Evolutionary conservation across 2,888 invertebrate species (phyloP), one percentile per base, ranked within the genome.

Genomic region (Choristoneura rosaceana): DNA sequence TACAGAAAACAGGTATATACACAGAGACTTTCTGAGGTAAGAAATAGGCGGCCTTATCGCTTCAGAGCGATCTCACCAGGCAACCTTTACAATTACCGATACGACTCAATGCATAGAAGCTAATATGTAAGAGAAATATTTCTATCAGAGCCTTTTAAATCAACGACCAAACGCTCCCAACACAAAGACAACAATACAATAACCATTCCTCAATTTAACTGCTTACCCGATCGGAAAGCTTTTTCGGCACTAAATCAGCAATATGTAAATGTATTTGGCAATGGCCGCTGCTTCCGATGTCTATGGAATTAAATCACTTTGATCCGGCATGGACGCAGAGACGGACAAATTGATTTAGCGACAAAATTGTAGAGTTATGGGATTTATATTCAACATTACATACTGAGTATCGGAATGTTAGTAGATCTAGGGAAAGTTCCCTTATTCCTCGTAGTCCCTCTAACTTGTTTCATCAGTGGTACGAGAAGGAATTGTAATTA

Each of bases 321-420:
- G 66, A 52, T 5, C 61, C n/a, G n/a, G n/a, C 47, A 12, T 17
- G 60, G 64, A 70, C 33, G 63, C 14, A 65, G 17, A 34, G 41
- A 25, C 8, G 34, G 50, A 66, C 43, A 66, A 60, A 71, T 71
- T 71, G 61, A 71, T 71, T 71, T 52, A 71, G 61, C 17, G 55
- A 66, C 60, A 41, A 60, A 67, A 67, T 61, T 66, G 52, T 34
- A 33, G 61, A 67, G 66, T 71, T 67, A 67, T 67, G 60, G 50
- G 52, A 71, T 71, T 71, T 62, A 67, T 62, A 67, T 71, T 66
- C 61, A 14, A n/a, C 38, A 12, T 38, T 38, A 0, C 25, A 25
- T 0, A 25, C 25, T 25, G 25, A 25, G 25, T 1, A 25, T 25
- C 25, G 25, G 25, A 25, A 25, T 25, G 25, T 25, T 25, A 25